These are phyloP conservation scores for Stichodactyla helianthus DNA, from an alignment of 64 coral and sea anemone species.

Conservation along the genomic window DNA sequence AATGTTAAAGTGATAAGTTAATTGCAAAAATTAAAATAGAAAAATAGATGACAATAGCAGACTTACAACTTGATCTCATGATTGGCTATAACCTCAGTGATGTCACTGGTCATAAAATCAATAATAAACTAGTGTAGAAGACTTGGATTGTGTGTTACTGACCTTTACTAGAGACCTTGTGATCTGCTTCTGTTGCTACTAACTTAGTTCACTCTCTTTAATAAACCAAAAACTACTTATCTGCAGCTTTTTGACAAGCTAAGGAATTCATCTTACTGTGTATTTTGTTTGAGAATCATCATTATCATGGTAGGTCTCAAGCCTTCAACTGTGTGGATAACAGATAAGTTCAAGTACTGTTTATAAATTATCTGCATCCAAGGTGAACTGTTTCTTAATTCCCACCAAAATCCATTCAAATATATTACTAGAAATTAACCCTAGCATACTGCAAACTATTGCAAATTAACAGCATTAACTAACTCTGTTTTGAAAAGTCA, in stretches of 20 bases:
- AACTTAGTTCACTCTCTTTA: not conserved
- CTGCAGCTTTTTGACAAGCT: not conserved
- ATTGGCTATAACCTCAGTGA: not conserved
- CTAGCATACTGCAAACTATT: not conserved
- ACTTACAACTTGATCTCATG: not conserved
- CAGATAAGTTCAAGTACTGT: not conserved
- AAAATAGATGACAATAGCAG: constrained; percentile 13
- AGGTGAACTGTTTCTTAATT: not conserved
- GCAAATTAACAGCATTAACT: not conserved
- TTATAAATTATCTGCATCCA: not conserved
- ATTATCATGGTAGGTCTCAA: not conserved
- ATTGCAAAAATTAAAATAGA: constrained; percentile 11
- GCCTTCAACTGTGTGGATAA: not conserved
- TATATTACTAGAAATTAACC: not conserved
- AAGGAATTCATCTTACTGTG: not conserved
- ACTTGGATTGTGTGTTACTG: not conserved
- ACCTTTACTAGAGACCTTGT: not conserved
- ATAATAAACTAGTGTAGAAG: not conserved
- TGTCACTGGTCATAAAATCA: not conserved
- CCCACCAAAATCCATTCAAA: not conserved
- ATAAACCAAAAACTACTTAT: not conserved
- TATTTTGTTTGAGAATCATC: not conserved
- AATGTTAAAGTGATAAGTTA: not conserved
- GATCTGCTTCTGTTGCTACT: not conserved
- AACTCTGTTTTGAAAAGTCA: not conserved